Percentiles rank a stretch among this genome's conserved stretches.
phyloP scores from a whole-genome alignment of 2,113 vertebrate genomes.

The Helogale parvula region DNA sequence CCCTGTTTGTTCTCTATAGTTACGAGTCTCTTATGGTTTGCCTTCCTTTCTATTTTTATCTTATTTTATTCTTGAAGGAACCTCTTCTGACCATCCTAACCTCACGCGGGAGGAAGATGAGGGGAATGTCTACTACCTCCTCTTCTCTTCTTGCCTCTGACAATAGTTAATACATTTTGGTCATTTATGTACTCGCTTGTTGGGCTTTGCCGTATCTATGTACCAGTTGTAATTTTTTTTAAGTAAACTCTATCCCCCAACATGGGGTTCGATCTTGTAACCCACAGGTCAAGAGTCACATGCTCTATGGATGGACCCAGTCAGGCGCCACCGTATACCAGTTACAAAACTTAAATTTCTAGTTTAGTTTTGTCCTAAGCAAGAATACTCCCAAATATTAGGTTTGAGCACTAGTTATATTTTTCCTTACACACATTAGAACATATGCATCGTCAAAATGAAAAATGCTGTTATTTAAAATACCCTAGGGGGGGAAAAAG shows the following conservation, averaged over 20 bases:
- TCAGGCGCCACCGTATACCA: background rate
- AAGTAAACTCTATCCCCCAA: background rate
- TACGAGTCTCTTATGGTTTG: no score
- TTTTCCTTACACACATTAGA: background rate
- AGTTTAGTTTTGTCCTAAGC: background rate
- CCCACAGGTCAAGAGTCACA: background rate
- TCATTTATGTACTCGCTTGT: background rate
- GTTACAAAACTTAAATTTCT: background rate
- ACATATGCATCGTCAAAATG: background rate
- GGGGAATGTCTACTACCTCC: background rate
- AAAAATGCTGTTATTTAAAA: background rate
- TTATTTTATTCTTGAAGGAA: background rate
- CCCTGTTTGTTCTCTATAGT: no score
- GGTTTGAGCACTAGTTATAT: background rate
- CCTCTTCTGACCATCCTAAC: background rate
- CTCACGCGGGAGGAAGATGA: background rate
- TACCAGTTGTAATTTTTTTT: background rate
- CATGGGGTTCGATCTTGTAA: background rate
- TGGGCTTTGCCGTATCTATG: background rate
- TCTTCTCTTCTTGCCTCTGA: background rate
- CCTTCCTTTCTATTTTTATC: no score
- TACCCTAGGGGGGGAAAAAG: background rate
- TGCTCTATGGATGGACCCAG: background rate
- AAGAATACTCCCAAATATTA: background rate
- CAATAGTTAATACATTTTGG: background rate